Evolutionary conservation across 2,888 invertebrate species (phyloP).

Genomic region (Drosophila anomalata): DNA sequence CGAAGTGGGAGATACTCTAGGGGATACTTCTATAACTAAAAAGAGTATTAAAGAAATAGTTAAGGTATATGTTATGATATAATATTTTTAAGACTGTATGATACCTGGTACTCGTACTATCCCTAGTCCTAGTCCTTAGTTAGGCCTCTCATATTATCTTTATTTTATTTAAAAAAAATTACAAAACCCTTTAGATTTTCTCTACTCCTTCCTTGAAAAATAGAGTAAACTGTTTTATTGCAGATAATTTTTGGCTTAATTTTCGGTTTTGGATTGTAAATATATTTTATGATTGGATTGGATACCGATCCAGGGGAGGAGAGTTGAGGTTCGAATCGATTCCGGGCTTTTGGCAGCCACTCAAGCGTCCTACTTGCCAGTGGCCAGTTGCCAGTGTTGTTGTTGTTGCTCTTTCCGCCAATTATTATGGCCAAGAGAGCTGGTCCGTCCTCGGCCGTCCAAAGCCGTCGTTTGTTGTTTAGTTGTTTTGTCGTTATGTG

Average conservation of each 20-base stretch:
- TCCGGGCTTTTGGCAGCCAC: slow-evolving; percentile 55
- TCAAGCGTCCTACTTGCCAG: slow-evolving; percentile 60
- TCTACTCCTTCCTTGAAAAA: neutral
- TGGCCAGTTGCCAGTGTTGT: neutral
- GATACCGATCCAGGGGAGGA: neutral
- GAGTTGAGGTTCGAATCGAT: slow-evolving; percentile 23
- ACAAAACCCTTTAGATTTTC: neutral
- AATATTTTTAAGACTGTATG: neutral
- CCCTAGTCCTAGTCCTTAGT: neutral
- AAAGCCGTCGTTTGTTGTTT: slow-evolving; percentile 25
- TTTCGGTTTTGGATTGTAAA: slow-evolving; percentile 30
- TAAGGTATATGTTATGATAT: neutral
- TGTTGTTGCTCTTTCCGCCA: slow-evolving; percentile 53
- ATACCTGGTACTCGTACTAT: neutral
- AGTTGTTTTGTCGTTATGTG: slow-evolving; percentile 13
- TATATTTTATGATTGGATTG: slow-evolving; percentile 34
- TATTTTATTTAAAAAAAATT: neutral
- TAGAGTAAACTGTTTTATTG: slow-evolving; percentile 20
- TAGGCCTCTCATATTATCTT: neutral
- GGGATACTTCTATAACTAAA: too few species aligned
- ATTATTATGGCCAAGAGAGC: slow-evolving; percentile 58
- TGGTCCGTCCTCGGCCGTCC: slow-evolving; percentile 17
- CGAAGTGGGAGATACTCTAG: slow-evolving; percentile 11
- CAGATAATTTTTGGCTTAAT: slow-evolving; percentile 22
- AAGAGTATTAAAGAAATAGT: too few species aligned